Conservation (phyloP, 2,888 invertebrate species). For the Drosophila maculinotata region DNA sequence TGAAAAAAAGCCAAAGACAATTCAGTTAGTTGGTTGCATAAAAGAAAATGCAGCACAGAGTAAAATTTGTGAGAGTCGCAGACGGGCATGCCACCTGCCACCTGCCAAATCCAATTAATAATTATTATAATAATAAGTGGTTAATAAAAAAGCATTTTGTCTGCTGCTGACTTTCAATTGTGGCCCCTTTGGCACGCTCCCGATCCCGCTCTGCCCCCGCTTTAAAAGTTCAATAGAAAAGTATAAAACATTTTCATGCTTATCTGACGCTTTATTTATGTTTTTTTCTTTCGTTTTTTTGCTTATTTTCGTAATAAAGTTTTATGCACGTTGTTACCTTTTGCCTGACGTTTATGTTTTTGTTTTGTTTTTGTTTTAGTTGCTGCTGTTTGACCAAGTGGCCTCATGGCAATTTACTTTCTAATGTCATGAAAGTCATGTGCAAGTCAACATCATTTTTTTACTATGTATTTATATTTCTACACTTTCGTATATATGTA, state of each 20-base stretch:
- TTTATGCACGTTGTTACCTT: conserved; percentile 58
- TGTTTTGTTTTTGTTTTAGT: conserved; percentile 40
- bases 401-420: conserved; percentile 79
- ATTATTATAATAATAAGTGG: conserved; percentile 64
- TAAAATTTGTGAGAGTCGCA: conserved; percentile 10
- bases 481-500: conserved; percentile 5
- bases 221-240: conserved; percentile 66
- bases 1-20: conserved; percentile 15
- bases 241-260: conserved; percentile 55
- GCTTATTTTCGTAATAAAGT: conserved; percentile 66
- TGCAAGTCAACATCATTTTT: conserved; percentile 69
- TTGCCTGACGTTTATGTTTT: conserved; percentile 5
- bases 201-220: conserved; percentile 14
- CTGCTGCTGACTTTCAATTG: conserved; percentile 37
- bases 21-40: conserved; percentile 9
- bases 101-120: conserved; percentile 69
- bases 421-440: conserved; percentile 80
- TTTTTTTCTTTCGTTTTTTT: conserved; percentile 28
- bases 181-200: conserved; percentile 12
- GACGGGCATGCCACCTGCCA: conserved; percentile 40
- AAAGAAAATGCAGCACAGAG: conserved; percentile 17
- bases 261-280: conserved; percentile 39
- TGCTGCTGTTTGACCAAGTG: conserved; percentile 75
- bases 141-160: conserved; percentile 31
- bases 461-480: conserved; percentile 23